Percentiles rank a stretch among this genome's conserved stretches.
Conservation (phyloP, 2,797 vertebrate species). For the Spondyliosoma cantharus region DNA sequence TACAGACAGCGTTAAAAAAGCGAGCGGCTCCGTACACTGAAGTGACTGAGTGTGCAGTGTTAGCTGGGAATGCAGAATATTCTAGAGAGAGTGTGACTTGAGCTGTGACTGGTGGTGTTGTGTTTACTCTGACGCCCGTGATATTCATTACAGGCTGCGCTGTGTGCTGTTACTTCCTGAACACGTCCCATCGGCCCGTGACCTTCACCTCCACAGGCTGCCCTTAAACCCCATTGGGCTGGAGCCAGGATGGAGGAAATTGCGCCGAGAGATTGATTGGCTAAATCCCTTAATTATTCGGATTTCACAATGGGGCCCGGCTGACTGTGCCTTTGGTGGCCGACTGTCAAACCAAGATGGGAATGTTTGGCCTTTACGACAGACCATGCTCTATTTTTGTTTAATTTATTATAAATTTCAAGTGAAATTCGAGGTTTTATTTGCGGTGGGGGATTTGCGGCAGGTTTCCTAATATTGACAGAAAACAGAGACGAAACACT, state of each 20-base stretch:
- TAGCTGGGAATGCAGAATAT: constrained; percentile 62
- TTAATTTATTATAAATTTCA: constrained; percentile 45
- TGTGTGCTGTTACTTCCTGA: constrained; percentile 84
- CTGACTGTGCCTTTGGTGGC: constrained; percentile 54
- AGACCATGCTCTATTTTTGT: constrained; percentile 33
- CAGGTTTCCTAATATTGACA: constrained; percentile 71
- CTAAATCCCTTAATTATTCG: constrained; percentile 83
- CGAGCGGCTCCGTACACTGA: constrained; percentile 24
- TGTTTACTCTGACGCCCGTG: constrained; percentile 82
- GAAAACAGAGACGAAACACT: constrained; percentile 53
- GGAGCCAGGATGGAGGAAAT: constrained; percentile 82
- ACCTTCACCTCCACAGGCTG: constrained; percentile 82
- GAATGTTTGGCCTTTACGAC: constrained; percentile 53
- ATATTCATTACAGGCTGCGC: constrained; percentile 84
- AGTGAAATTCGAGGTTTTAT: constrained; percentile 66
- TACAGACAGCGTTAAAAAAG: constrained; percentile 28
- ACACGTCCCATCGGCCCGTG: constrained; percentile 81
- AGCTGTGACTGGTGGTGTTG: constrained; percentile 72
- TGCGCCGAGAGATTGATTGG: constrained; percentile 79
- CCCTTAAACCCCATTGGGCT: constrained; percentile 77
- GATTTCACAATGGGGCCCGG: constrained; percentile 73
- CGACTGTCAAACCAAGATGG: constrained; percentile 62
- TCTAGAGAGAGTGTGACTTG: constrained; percentile 64
- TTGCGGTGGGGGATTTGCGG: constrained; percentile 52
- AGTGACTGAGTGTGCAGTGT: constrained; percentile 61